Base-by-base conservation (phyloP, 1,140 invertebrate genomes). In the Thereuonema tuberculata region DNA sequence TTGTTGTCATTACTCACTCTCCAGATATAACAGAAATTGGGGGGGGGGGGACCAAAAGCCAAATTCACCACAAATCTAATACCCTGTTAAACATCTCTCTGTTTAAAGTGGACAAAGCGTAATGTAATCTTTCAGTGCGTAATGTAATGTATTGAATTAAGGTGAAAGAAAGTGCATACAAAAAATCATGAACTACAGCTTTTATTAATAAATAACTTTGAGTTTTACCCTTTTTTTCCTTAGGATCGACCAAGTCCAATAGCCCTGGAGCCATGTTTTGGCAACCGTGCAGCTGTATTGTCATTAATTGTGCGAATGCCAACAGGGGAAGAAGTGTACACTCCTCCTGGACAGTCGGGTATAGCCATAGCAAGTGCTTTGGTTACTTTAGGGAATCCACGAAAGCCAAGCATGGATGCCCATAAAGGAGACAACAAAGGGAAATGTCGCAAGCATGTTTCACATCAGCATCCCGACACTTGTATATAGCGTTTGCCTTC, bases 291-390 rank as follows among this genome's bases (percentile, higher is more conserved):
- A 37, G 93, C 93, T 50, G 89, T 97, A 67, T 77, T 97, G 60
- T 93, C 92, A 59, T 81, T 96, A 65, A 79, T 97, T 72, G 85
- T 97, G 69, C 83, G 89, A 69, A 74, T 93, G 64, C 89, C 90
- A 49, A 89, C 84, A 49, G 85, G 85, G 67, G 81, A 82, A 46
- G 81, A 84, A 65, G 76, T 80, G 23, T 89, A 84, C 68, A 85
- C 89, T 48, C 88, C 89, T 23, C 80, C 83, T 64, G 89, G 90
- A 23, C 87, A 92, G 72, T 85, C 88, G 63, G 81, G 81, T 17
- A 50, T 67, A 15, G 63, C 66, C 1, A 62, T 67, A 24, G 66
- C 66, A 14, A 65, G 64, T 37, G 60, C 66, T 15, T 48, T 67
- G 28, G 66, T 67, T 23, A 65, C 62, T 2, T 56, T 67, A 17